Base-by-base conservation (phyloP, 2,888 invertebrate species). In the Perithous albicinctus region DNA sequence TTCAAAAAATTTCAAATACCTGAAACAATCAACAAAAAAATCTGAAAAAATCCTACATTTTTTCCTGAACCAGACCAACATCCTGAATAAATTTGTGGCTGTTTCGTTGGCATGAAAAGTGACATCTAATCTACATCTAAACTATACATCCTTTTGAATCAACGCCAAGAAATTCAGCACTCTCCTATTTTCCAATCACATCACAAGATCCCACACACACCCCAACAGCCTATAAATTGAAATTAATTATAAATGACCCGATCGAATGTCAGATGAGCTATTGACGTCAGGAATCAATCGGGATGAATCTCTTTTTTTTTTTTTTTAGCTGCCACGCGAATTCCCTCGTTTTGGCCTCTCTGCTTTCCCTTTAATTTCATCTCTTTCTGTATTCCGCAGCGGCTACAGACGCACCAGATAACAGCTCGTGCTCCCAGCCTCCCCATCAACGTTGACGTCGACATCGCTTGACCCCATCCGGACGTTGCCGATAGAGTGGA, bases 401-500 rank as follows among this genome's bases (percentile, higher is more conserved):
- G 15, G 48, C 56, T 43, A 12, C 41, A 23, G 12, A 32, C 23
- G 29, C 20, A 51, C 61, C 64, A 78, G 75, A 54, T 41, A 74
- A 70, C 78, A 70, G 64, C 78, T 64, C 78, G 64, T 54, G 72
- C 29, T 48, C 61, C n/a, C n/a, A n/a, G 72, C 18, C 18, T 43
- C 72, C 70, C 56, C 70, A 56, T 20, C 38, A 46, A 51, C 67
- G 79, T 74, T 38, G 74, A 32, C 61, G 63, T 76, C 80, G 76
- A 81, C 63, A 82, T 59, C 74, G 82, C 38, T 78, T 78, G 78
- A 82, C 74, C 82, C 75, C 69, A 78, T 75, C 82, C 82, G 82
- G 82, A 82, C 82, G 82, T 78, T 70, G 64, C 38, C 63, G 78
- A 78, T 78, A 82, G 74, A 82, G 74, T 69, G 74, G 66, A 74